Conservation (phyloP, 2,888 invertebrate species). For the Andrena camellia region DNA sequence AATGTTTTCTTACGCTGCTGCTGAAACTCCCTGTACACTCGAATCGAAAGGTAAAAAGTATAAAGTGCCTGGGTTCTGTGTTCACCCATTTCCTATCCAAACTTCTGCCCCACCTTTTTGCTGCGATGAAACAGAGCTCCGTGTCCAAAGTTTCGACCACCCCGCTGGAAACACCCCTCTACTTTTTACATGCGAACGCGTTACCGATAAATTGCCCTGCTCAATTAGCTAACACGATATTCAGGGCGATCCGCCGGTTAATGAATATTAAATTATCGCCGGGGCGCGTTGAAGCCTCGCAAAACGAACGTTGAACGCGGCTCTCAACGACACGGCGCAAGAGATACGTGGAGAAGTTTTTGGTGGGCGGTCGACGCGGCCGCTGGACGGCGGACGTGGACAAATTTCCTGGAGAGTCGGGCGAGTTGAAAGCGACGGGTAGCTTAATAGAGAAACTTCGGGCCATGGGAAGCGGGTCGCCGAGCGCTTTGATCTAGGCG, state of each 20-base stretch:
- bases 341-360: conserved; percentile 41
- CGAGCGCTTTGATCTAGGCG: conserved; percentile 64
- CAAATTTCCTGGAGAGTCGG: conserved; percentile 52
- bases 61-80: no score
- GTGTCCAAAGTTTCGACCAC: neutral
- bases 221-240: conserved; percentile 29
- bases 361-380: conserved; percentile 28
- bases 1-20: no score
- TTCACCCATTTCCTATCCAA: no score
- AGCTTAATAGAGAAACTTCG: conserved; percentile 64
- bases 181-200: neutral
- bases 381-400: conserved; percentile 54
- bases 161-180: neutral
- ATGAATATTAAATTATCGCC: conserved; percentile 55
- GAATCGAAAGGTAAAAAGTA: no score
- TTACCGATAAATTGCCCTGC: conserved; percentile 8
- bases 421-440: conserved; percentile 40
- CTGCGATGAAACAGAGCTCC: neutral
- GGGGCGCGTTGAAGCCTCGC: conserved; percentile 20
- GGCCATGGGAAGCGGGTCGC: conserved; percentile 14
- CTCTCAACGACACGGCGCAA: neutral
- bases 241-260: conserved; percentile 23
- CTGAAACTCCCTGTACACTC: no score
- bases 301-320: conserved; percentile 6
- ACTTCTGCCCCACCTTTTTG: no score